phyloP scores from a whole-genome alignment of 2,113 vertebrate species.

The Deroptyus accipitrinus region DNA sequence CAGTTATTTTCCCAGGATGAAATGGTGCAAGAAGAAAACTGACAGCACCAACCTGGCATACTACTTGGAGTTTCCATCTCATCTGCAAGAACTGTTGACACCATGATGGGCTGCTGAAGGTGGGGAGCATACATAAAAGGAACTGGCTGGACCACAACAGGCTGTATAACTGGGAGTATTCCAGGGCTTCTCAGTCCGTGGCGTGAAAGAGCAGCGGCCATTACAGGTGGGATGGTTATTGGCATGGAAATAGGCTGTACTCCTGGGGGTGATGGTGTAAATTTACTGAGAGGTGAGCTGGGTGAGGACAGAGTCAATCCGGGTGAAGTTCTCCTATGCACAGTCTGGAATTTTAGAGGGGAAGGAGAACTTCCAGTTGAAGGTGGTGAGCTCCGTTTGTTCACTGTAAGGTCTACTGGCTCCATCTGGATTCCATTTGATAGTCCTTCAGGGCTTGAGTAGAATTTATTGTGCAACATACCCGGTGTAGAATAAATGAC shows the following conservation, averaged over 20 bases:
- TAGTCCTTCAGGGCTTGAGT: conserved; percentile 70
- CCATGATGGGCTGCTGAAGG: conserved; percentile 87
- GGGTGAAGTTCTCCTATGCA: conserved; percentile 73
- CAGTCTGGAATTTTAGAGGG: conserved; percentile 80
- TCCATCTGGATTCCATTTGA: conserved; percentile 85
- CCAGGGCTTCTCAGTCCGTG: conserved; percentile 79
- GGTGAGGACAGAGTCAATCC: conserved; percentile 74
- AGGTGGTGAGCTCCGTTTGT: conserved; percentile 85
- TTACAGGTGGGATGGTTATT: conserved; percentile 80
- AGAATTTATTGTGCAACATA: conserved; percentile 77
- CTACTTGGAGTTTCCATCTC: conserved; percentile 79
- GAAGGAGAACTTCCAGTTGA: conserved; percentile 80
- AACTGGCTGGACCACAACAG: conserved; percentile 87
- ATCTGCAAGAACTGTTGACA: conserved; percentile 80
- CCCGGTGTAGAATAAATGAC: conserved; percentile 78
- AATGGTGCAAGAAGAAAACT: not conserved
- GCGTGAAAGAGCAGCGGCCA: conserved; percentile 82
- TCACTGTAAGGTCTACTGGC: conserved; percentile 93
- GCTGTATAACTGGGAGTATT: conserved; percentile 88
- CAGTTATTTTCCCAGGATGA: not conserved
- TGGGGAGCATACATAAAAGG: conserved; percentile 88
- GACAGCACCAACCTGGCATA: conserved; percentile 79
- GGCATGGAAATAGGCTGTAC: conserved; percentile 77
- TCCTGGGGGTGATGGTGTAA: conserved; percentile 67
- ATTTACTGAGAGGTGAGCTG: conserved; percentile 78